phyloP scores from a whole-genome alignment of 2,113 vertebrate species.

The Bucco capensis region DNA sequence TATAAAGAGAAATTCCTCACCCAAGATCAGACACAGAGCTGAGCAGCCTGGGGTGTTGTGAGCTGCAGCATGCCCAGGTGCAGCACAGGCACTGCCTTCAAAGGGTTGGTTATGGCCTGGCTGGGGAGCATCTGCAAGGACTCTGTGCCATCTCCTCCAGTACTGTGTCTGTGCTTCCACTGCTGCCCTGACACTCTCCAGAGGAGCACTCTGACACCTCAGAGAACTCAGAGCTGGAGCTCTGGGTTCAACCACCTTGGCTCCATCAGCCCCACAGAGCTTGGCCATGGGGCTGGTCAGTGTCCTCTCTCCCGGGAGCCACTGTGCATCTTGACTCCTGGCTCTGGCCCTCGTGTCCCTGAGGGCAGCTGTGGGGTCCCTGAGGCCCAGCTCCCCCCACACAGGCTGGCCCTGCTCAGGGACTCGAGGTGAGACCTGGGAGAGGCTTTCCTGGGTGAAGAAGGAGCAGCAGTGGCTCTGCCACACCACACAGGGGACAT shows the following conservation, averaged over 20 bases:
- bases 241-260: accelerated
- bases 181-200: not conserved
- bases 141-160: not conserved
- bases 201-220: accelerated
- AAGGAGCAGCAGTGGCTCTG: not conserved
- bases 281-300: accelerated
- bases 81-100: not conserved
- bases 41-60: not conserved
- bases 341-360: not conserved
- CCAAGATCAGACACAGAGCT: not conserved
- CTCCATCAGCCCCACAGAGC: not conserved
- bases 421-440: no score
- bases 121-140: no score
- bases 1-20: slow-evolving; percentile 53
- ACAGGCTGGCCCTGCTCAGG: not conserved
- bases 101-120: accelerated
- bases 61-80: not conserved
- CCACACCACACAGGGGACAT: accelerated
- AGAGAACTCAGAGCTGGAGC: not conserved
- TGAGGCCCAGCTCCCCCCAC: accelerated
- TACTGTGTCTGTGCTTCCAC: not conserved
- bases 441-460: not conserved
- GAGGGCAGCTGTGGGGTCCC: accelerated
- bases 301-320: accelerated
- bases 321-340: accelerated